A percentile compares a stretch with the other conserved stretches of the same genome.
Conservation (phyloP, 1,140 invertebrate genomes). For the Drosophila persimilis region DNA sequence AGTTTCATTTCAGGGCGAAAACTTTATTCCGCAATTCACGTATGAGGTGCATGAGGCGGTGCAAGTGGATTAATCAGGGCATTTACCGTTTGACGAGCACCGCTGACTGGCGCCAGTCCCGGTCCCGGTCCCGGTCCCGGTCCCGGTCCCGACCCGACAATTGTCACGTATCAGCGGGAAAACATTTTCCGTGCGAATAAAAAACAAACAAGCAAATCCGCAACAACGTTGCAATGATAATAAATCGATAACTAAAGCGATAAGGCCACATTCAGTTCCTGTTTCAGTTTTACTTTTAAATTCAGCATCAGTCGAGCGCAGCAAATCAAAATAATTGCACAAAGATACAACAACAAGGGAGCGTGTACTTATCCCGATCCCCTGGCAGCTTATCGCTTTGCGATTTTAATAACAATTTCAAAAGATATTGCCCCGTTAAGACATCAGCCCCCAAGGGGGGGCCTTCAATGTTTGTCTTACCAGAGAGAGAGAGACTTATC, state of each 20-base stretch:
- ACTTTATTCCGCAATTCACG: constrained; percentile 28
- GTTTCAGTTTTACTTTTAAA: constrained; percentile 10
- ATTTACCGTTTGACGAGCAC: constrained; percentile 45
- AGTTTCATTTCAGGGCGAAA: constrained; percentile 29
- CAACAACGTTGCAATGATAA: constrained; percentile 30
- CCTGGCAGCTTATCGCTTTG: constrained; percentile 52
- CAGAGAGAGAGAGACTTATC: constrained; percentile 51
- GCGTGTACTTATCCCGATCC: constrained; percentile 4
- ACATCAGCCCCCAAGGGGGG: constrained; percentile 23
- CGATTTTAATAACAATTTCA: constrained; percentile 76
- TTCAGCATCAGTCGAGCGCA: constrained; percentile 21
- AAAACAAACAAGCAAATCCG: constrained; percentile 26
- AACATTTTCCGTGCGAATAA: constrained; percentile 30
- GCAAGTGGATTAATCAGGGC: constrained; percentile 60
- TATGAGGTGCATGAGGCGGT: constrained; percentile 10
- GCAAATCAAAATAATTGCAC: constrained; percentile 65
- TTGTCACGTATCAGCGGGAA: constrained; percentile 48
- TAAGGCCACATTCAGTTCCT: not conserved
- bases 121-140: not conserved
- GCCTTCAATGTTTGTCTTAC: no score
- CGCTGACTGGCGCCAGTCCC: constrained; percentile 29
- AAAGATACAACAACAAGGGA: constrained; percentile 9
- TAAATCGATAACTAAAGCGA: constrained; percentile 12
- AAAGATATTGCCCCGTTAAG: constrained; percentile 57
- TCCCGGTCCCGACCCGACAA: constrained; percentile 3